Base-by-base conservation (phyloP, 2,888 invertebrate genomes). In the Imbricaverruca yamaguchii region DNA sequence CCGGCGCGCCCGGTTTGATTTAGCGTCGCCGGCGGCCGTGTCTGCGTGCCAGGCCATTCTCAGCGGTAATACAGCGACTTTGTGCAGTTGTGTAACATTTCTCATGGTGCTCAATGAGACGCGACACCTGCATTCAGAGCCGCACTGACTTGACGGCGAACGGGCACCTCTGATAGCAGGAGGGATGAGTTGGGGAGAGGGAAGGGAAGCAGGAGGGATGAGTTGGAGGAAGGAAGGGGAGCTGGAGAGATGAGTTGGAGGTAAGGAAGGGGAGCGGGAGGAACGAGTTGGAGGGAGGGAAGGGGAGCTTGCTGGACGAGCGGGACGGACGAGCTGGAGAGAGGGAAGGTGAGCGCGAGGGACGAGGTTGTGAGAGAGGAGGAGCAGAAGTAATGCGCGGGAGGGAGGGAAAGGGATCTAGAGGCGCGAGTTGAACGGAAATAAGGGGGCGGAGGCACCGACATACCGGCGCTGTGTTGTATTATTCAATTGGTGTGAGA, bases 81-180 rank as follows among this genome's bases (percentile, higher is more conserved):
- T 69, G 69, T 69, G 69, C 69, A 39, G 69, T 69, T 69, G 69
- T 69, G 69, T 69, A 69, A 69, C 69, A 69, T 69, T 69, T 69
- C 21, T 69, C 69, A 69, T 69, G 39, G 13, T 9, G 69, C 69
- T 69, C 39, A 69, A 69, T 69, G 69, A 69, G 69, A 69, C 69
- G 39, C 39, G 69, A 69, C 69, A 39, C 69, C 69, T 11, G 69
- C 15, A 69, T 69, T 69, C 15, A 39, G 69, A 11, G 39, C 69
- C 39, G 69, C 69, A 69, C 6, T 21, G 23, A 15, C n/a, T 13
- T 12, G 69, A 9, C 23, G 15, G 59, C 59, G 59, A 15, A 11
- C 15, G 59, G 59, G 25, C 39, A 7, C 6, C 23, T 23, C 69
- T 39, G 69, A 69, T 39, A 69, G 39, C 69, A 39, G 39, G 15